These are phyloP conservation scores for Heteromurus nitidus DNA, from an alignment of 2,888 invertebrate genomes.

Conservation along the genomic window DNA sequence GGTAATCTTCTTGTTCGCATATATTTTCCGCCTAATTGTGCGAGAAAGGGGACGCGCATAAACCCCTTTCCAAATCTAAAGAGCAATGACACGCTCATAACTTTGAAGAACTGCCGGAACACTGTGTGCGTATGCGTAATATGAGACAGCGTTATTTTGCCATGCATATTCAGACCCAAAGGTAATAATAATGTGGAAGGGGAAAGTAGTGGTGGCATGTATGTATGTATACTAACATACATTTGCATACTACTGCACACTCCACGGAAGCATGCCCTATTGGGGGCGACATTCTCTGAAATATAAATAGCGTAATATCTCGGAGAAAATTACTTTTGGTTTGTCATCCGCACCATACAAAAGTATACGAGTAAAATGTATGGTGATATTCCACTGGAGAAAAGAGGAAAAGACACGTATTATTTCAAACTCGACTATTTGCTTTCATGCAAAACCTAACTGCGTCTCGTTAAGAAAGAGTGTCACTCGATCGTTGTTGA, in stretches of 20 bases:
- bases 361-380: too few species aligned
- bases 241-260: not conserved
- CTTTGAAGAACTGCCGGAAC: not conserved
- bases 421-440: too few species aligned
- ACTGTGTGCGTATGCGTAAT: not conserved
- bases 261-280: too few species aligned
- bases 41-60: not conserved
- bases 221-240: not conserved
- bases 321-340: not conserved
- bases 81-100: not conserved
- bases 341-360: too few species aligned
- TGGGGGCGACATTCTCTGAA: not conserved
- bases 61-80: not conserved
- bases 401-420: too few species aligned
- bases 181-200: not conserved
- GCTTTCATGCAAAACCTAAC: too few species aligned
- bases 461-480: too few species aligned
- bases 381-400: too few species aligned
- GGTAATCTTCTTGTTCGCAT: not conserved
- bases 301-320: constrained; percentile 2
- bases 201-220: not conserved
- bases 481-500: too few species aligned
- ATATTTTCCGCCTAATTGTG: too few species aligned
- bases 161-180: not conserved
- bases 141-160: not conserved